Evolutionary conservation across 2,888 invertebrate genomes (phyloP).

Genomic region (Willowsia nigromaculata): DNA sequence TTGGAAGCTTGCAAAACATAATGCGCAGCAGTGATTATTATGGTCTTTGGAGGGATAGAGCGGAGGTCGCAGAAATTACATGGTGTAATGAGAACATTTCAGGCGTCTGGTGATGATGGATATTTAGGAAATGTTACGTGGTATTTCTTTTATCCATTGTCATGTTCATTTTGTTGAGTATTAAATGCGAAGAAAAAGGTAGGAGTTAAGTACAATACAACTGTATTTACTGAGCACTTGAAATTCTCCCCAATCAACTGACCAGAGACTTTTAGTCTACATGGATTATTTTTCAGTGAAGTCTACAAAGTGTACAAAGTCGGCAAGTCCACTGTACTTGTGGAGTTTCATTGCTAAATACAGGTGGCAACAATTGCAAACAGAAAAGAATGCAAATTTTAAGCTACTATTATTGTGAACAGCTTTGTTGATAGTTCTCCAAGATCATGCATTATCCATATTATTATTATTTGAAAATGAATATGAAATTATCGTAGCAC

Average conservation of each 20-base stretch:
- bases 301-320: neutral
- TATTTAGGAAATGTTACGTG: neutral
- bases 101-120: constrained; percentile 19
- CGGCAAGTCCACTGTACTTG: neutral
- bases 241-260: neutral
- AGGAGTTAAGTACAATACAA: neutral
- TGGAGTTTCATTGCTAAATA: neutral
- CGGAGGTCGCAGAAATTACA: constrained; percentile 51
- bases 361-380: neutral
- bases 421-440: neutral
- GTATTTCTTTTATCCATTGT: neutral
- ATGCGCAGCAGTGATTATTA: neutral
- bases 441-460: neutral
- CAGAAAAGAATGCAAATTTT: neutral
- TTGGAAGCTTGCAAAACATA: neutral
- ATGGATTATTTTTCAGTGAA: neutral
- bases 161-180: constrained; percentile 11
- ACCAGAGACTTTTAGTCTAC: neutral
- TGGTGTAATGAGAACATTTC: constrained; percentile 55
- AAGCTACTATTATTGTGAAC: neutral
- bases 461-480: constrained; percentile 48
- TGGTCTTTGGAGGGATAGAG: constrained; percentile 17
- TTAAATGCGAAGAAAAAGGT: neutral
- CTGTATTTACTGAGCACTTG: neutral
- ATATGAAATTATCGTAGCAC: constrained; percentile 53